phyloP scores from a whole-genome alignment of 2,888 invertebrate species.

The Vanessa cardui region DNA sequence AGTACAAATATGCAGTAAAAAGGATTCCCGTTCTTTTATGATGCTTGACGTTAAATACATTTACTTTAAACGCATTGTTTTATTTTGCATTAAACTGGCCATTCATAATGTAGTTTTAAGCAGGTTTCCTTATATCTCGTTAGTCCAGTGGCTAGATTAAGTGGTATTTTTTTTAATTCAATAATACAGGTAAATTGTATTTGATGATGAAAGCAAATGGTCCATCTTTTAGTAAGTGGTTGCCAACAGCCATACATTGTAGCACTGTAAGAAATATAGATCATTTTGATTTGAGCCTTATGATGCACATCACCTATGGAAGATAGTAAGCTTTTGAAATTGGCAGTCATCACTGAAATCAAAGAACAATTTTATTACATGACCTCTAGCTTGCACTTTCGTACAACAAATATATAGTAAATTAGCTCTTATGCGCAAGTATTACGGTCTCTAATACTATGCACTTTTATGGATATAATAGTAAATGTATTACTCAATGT shows the following conservation, averaged over 20 bases:
- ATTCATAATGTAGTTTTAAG: background rate
- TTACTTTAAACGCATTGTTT: conserved; percentile 1
- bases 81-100: background rate
- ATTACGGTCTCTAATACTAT: background rate
- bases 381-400: no score
- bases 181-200: no score
- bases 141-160: background rate
- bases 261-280: no score
- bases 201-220: no score
- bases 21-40: conserved; percentile 46
- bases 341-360: no score
- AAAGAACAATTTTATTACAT: no score
- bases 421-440: background rate
- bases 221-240: no score
- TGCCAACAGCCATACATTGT: no score
- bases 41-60: conserved; percentile 42
- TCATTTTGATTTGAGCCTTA: no score
- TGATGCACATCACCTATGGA: no score
- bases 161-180: background rate
- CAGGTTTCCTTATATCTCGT: background rate
- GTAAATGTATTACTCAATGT: conserved; percentile 56
- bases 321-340: no score
- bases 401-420: background rate
- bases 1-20: conserved; percentile 10
- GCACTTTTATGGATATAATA: background rate